phyloP scores from a whole-genome alignment of 1,140 invertebrate genomes.

The Gryllus bimaculatus region DNA sequence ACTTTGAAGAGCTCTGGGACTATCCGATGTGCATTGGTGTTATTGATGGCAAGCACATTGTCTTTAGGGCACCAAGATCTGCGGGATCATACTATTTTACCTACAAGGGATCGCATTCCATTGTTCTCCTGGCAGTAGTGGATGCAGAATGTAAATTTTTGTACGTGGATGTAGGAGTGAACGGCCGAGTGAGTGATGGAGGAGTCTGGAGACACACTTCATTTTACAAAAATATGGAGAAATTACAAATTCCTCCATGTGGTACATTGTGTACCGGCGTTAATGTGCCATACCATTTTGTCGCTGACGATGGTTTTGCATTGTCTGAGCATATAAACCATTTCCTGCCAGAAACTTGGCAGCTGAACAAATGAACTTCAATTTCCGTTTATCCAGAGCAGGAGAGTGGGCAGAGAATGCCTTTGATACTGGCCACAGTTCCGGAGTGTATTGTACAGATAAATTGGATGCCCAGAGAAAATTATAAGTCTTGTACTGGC shows the following conservation, averaged over 20 bases:
- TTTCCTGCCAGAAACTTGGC: constrained; percentile 24
- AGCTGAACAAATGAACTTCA: constrained; percentile 27
- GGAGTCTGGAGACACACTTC: too few species aligned
- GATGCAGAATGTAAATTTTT: constrained; percentile 29
- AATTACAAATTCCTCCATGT: too few species aligned
- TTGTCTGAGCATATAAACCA: constrained; percentile 29
- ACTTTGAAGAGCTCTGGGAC: too few species aligned
- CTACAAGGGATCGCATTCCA: constrained; percentile 24
- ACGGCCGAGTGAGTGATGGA: too few species aligned
- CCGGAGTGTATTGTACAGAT: too few species aligned
- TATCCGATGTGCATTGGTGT: too few species aligned
- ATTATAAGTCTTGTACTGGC: too few species aligned
- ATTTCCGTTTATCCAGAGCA: constrained; percentile 28
- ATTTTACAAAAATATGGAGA: too few species aligned
- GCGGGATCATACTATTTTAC: constrained; percentile 12
- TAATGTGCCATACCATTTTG: constrained; percentile 26
- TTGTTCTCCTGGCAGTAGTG: constrained; percentile 29
- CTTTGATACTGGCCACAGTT: too few species aligned
- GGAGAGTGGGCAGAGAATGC: constrained; percentile 33
- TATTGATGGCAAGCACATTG: too few species aligned
- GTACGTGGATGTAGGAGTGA: constrained; percentile 28
- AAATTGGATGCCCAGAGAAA: too few species aligned
- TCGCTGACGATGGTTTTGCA: constrained; percentile 35
- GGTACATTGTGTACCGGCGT: too few species aligned
- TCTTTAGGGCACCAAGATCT: constrained; percentile 11